Evolutionary conservation across 1,140 invertebrate species (phyloP).

Genomic region (Pentalonia nigronervosa): DNA sequence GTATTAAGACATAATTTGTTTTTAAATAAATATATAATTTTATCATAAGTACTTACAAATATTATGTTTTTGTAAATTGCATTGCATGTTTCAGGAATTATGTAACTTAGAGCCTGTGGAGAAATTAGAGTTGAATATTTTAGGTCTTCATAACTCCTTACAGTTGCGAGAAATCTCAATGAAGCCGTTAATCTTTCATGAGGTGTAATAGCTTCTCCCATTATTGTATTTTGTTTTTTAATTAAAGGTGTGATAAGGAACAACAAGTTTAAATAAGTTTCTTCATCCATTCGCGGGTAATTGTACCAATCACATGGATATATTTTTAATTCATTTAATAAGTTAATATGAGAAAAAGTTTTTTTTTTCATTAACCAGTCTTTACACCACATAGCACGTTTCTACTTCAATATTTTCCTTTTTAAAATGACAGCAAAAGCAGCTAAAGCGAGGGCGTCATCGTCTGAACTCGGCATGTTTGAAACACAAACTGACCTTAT

Average conservation of each 20-base stretch:
- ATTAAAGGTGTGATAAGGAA: neutral
- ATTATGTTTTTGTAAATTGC: too few species aligned
- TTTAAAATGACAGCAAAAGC: neutral
- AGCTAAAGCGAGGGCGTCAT: neutral
- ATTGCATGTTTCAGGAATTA: too few species aligned
- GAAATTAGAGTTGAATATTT: too few species aligned
- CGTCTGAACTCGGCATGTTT: neutral
- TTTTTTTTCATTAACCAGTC: neutral
- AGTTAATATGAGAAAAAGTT: neutral
- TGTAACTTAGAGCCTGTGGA: too few species aligned
- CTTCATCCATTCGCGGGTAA: neutral
- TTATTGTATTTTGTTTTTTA: neutral
- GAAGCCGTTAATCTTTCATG: too few species aligned
- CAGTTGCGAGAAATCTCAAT: too few species aligned
- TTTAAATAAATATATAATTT: too few species aligned
- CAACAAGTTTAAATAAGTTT: slow-evolving; percentile 8
- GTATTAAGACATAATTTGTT: too few species aligned
- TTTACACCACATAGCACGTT: slow-evolving; percentile 1
- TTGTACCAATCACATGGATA: neutral
- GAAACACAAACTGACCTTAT: neutral
- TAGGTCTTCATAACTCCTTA: too few species aligned
- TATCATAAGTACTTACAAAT: too few species aligned
- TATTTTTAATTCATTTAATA: slow-evolving; percentile 15
- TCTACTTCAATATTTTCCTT: neutral
- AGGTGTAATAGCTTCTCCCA: neutral